Conservation (phyloP, 2,797 vertebrate genomes). For the Syngnathus acus region DNA sequence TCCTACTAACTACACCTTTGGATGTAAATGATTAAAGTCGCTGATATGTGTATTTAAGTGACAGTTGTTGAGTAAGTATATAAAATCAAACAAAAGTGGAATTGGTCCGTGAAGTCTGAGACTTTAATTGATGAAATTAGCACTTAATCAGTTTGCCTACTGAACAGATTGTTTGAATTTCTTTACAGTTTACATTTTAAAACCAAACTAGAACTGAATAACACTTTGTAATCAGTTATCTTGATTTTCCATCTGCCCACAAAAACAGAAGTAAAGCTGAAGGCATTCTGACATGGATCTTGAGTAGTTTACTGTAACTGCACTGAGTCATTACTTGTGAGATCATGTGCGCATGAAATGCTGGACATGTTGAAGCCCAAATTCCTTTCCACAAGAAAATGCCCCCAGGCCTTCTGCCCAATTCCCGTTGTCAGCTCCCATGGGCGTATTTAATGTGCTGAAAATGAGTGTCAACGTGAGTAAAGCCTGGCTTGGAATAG, state of each 20-base stretch:
- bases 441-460: conserved; percentile 50
- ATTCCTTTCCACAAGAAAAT: conserved; percentile 72
- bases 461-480: conserved; percentile 51
- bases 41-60: not conserved
- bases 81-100: not conserved
- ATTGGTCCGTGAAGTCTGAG: conserved; percentile 8
- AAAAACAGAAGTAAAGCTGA: conserved; percentile 1
- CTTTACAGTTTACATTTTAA: not conserved
- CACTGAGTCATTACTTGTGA: conserved; percentile 35
- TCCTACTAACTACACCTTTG: not conserved
- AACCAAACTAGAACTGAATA: not conserved
- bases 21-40: not conserved
- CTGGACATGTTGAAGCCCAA: conserved; percentile 48
- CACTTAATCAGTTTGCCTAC: conserved; percentile 12
- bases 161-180: conserved; percentile 6
- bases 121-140: conserved; percentile 14
- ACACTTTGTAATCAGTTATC: not conserved
- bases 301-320: conserved; percentile 7
- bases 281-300: conserved; percentile 1
- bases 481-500: conserved; percentile 15
- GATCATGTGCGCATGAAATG: conserved; percentile 49
- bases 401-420: conserved; percentile 51
- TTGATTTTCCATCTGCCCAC: not conserved
- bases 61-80: not conserved
- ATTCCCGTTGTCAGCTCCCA: conserved; percentile 41